These are phyloP conservation scores for Oryzias javanicus DNA, from an alignment of 2,113 vertebrate genomes.

Conservation along the genomic window DNA sequence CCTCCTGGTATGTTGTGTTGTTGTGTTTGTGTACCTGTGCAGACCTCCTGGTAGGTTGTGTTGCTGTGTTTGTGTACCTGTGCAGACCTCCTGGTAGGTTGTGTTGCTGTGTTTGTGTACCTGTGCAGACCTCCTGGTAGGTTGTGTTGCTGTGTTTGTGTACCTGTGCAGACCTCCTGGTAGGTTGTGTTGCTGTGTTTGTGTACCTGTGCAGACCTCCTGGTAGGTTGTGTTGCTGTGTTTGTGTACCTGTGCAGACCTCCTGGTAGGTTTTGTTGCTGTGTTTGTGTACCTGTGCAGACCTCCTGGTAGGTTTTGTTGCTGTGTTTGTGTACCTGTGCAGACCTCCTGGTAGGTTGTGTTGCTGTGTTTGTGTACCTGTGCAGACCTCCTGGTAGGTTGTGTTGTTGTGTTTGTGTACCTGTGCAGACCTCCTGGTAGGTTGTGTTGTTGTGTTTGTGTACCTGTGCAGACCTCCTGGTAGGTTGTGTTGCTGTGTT, in stretches of 20 bases:
- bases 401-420: constrained; percentile 52
- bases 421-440: constrained; percentile 90
- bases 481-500: too few species aligned
- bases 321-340: constrained; percentile 12
- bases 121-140: background rate
- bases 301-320: too few species aligned
- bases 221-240: constrained; percentile 83
- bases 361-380: background rate
- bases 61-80: too few species aligned
- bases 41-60: too few species aligned
- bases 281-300: too few species aligned
- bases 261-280: too few species aligned
- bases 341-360: background rate
- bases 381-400: background rate
- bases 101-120: constrained; percentile 2
- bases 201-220: constrained; percentile 88
- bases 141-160: background rate
- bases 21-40: too few species aligned
- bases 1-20: constrained; percentile 86
- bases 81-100: too few species aligned
- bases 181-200: constrained; percentile 7
- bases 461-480: too few species aligned
- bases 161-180: background rate
- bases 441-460: constrained; percentile 75
- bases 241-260: too few species aligned